Percentiles rank a stretch among this genome's conserved stretches.
Conservation (phyloP, 1,140 invertebrate species). For the Laodelphax striatellus region DNA sequence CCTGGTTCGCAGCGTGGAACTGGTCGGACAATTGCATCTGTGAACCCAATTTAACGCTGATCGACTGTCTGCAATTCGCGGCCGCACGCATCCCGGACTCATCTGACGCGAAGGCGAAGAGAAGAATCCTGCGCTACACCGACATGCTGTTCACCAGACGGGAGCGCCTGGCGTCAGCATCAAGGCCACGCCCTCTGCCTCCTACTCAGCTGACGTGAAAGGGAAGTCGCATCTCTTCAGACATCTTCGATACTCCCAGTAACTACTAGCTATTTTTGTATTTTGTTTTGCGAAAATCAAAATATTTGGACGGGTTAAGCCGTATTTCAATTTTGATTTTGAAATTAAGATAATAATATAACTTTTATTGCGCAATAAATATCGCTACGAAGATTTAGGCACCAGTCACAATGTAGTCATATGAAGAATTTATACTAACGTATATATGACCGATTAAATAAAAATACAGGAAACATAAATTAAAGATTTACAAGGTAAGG, state of each 20-base stretch:
- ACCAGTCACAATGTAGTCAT: too few relatives aligned
- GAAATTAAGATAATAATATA: too few relatives aligned
- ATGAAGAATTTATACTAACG: too few relatives aligned
- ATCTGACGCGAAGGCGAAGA: slow-evolving; percentile 55
- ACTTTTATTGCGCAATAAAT: too few relatives aligned
- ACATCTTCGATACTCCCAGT: slow-evolving; percentile 97
- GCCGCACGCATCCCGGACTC: slow-evolving; percentile 91
- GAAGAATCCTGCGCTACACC: slow-evolving; percentile 79
- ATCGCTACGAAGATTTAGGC: too few relatives aligned
- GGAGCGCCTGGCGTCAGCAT: slow-evolving; percentile 94
- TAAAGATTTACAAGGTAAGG: too few relatives aligned
- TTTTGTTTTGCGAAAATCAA: too few relatives aligned
- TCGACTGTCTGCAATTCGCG: slow-evolving; percentile 94
- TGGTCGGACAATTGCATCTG: slow-evolving; percentile 96
- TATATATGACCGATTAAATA: too few relatives aligned
- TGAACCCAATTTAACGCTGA: slow-evolving; percentile 98
- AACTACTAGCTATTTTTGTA: too few relatives aligned
- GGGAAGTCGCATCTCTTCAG: slow-evolving; percentile 91
- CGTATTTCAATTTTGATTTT: too few relatives aligned
- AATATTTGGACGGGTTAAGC: too few relatives aligned
- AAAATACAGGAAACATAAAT: too few relatives aligned
- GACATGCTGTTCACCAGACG: slow-evolving; percentile 97
- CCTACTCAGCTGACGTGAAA: slow-evolving; percentile 83
- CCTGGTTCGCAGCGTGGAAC: slow-evolving; percentile 85
- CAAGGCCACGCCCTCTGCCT: slow-evolving; percentile 94